phyloP scores from a whole-genome alignment of 1,140 invertebrate species.

The Orchestia grillus region DNA sequence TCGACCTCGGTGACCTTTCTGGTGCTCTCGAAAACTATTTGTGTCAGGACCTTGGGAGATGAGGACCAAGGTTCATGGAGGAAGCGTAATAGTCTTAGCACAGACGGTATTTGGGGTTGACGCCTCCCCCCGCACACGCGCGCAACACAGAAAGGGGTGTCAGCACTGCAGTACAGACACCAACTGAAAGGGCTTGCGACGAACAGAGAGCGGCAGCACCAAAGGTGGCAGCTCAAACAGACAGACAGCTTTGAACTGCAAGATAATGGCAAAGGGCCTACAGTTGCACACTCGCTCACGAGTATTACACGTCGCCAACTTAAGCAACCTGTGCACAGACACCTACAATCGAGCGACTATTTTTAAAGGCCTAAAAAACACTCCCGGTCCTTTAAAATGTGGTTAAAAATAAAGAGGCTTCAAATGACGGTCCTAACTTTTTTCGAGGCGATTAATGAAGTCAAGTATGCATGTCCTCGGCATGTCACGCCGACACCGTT shows the following conservation, averaged over 20 bases:
- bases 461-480: not conserved
- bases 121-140: not conserved
- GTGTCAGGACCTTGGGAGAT: slow-evolving; percentile 41
- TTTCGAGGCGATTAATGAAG: not conserved
- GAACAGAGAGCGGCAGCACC: not conserved
- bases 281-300: not conserved
- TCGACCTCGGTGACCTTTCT: not conserved
- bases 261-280: slow-evolving; percentile 12
- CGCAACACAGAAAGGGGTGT: not conserved
- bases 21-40: not conserved
- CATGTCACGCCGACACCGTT: not conserved
- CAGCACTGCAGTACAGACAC: slow-evolving; percentile 35
- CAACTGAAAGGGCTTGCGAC: slow-evolving; percentile 39
- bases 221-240: slow-evolving; percentile 15
- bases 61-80: not conserved
- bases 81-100: not conserved
- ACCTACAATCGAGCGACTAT: not conserved
- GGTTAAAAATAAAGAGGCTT: no score
- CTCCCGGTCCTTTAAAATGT: no score
- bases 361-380: no score
- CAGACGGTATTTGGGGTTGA: not conserved
- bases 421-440: no score
- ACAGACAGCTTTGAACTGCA: slow-evolving; percentile 52
- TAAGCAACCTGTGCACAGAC: not conserved
- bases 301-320: slow-evolving; percentile 39